phyloP scores from a whole-genome alignment of 1,140 invertebrate species.

The Heliothis subflexa region DNA sequence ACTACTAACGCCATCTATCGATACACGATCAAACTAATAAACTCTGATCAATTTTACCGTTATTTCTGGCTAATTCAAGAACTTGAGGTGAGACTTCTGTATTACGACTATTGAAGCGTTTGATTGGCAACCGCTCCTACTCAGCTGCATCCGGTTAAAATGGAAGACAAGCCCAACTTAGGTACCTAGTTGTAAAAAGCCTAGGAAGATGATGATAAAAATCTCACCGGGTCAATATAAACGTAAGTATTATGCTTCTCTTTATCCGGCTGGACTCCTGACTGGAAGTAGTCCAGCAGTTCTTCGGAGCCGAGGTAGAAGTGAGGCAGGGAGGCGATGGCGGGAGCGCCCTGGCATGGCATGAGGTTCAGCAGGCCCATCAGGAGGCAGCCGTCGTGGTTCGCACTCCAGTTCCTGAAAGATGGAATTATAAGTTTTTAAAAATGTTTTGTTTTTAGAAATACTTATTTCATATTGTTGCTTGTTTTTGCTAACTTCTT shows the following conservation, averaged over 20 bases:
- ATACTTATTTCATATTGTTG: too few relatives aligned
- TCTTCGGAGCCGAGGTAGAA: slow-evolving; percentile 87
- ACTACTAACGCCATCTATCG: too few relatives aligned
- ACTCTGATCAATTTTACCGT: too few relatives aligned
- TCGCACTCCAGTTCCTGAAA: slow-evolving; percentile 80
- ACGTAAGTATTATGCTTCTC: slow-evolving; percentile 87
- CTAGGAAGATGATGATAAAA: slow-evolving; percentile 1
- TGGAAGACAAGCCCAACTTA: background rate
- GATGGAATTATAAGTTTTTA: too few relatives aligned
- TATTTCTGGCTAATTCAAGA: too few relatives aligned
- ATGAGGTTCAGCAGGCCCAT: slow-evolving; percentile 84
- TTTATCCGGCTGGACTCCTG: slow-evolving; percentile 86
- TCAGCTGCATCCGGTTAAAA: background rate
- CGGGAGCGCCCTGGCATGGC: slow-evolving; percentile 86
- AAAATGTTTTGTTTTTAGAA: background rate
- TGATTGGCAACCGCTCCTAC: too few relatives aligned
- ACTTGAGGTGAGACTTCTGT: too few relatives aligned
- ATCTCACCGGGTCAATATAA: slow-evolving; percentile 88
- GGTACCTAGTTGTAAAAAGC: too few relatives aligned
- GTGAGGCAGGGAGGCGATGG: slow-evolving; percentile 88
- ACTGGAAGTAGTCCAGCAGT: slow-evolving; percentile 80
- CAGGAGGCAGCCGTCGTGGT: slow-evolving; percentile 78
- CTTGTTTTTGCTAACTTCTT: too few relatives aligned
- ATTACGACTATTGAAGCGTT: too few relatives aligned
- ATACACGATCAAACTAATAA: too few relatives aligned